phyloP scores from a whole-genome alignment of 2,797 vertebrate genomes.

The Cryptoblepharus egeriae region DNA sequence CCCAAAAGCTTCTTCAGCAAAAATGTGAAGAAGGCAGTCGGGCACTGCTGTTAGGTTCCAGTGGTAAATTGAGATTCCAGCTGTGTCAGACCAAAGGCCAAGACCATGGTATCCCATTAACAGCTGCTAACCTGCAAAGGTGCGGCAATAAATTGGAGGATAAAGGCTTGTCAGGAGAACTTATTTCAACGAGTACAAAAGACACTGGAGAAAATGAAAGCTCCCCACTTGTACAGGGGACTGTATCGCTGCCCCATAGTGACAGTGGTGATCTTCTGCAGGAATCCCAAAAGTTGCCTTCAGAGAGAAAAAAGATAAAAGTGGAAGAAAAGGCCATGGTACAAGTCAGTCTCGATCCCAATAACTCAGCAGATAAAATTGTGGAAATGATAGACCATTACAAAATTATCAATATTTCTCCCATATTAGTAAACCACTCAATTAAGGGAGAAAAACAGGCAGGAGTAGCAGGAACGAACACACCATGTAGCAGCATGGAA shows the following conservation, averaged over 20 bases:
- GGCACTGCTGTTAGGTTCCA: background rate
- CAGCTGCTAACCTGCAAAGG: slow-evolving; percentile 23
- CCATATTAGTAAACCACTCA: background rate
- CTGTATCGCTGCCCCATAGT: background rate
- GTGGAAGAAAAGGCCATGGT: slow-evolving; percentile 66
- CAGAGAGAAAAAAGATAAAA: slow-evolving; percentile 89
- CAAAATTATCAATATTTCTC: background rate
- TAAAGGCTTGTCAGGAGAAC: slow-evolving; percentile 41
- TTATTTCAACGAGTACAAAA: slow-evolving; percentile 34
- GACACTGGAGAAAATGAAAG: slow-evolving; percentile 32
- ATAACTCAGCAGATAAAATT: background rate
- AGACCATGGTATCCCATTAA: slow-evolving; percentile 1
- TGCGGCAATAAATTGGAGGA: slow-evolving; percentile 43
- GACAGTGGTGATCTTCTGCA: slow-evolving; percentile 39
- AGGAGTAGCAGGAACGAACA: slow-evolving; percentile 38
- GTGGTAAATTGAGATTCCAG: slow-evolving; percentile 42
- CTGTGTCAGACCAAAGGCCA: slow-evolving; percentile 12
- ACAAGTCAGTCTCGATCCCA: background rate
- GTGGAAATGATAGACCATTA: background rate
- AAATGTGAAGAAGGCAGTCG: slow-evolving; percentile 6
- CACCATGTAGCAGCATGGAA: background rate
- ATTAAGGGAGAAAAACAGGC: slow-evolving; percentile 27
- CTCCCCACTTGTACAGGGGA: background rate
- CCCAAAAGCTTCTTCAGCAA: background rate
- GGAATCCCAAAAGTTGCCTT: slow-evolving; percentile 75